Evolutionary conservation across 1,140 invertebrate genomes (phyloP).

Genomic region (Microplitis mediator): DNA sequence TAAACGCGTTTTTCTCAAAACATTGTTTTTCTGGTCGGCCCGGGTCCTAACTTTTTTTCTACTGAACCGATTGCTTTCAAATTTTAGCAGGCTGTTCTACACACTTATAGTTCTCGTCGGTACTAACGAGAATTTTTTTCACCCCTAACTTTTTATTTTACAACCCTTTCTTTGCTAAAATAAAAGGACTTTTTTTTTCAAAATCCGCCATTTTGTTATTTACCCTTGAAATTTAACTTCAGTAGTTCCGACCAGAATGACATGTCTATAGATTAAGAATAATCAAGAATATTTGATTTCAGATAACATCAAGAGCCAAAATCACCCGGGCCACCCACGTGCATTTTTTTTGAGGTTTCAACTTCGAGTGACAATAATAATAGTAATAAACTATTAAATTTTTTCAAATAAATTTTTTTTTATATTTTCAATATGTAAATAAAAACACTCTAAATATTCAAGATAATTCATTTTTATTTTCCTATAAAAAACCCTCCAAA

Average conservation of each 20-base stretch:
- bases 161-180: slow-evolving; percentile 20
- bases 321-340: background rate
- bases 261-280: background rate
- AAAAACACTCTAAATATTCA: background rate
- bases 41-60: too few species aligned
- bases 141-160: slow-evolving; percentile 19
- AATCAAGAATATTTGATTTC: slow-evolving; percentile 9
- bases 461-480: slow-evolving; percentile 9
- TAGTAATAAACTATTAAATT: slow-evolving; percentile 9
- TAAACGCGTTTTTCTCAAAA: slow-evolving; percentile 28
- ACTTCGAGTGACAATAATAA: background rate
- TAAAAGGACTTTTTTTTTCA: slow-evolving; percentile 12
- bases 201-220: slow-evolving; percentile 16
- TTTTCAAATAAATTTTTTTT: slow-evolving; percentile 7
- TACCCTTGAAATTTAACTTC: background rate
- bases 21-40: slow-evolving; percentile 17
- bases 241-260: background rate
- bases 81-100: slow-evolving; percentile 11
- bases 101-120: slow-evolving; percentile 18
- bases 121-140: slow-evolving; percentile 11
- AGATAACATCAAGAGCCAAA: slow-evolving; percentile 8
- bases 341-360: background rate
- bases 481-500: slow-evolving; percentile 9
- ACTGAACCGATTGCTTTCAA: background rate
- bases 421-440: slow-evolving; percentile 7